A percentile compares a stretch with the other conserved stretches of the same genome.
phyloP scores from a whole-genome alignment of 2,797 vertebrate genomes.

The Antennarius maculatus region DNA sequence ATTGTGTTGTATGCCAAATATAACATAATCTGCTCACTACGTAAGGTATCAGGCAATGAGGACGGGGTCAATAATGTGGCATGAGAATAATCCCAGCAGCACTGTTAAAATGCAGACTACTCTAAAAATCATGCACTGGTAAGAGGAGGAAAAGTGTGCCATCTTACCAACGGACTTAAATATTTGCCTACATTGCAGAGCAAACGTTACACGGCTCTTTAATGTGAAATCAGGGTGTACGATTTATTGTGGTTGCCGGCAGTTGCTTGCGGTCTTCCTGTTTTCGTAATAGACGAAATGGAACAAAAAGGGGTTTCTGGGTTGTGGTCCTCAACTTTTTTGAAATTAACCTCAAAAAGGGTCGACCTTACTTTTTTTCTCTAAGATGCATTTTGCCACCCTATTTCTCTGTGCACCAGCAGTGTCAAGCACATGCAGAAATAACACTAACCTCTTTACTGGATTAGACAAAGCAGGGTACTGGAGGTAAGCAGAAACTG shows the following conservation, averaged over 20 bases:
- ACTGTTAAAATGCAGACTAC: conserved; percentile 20
- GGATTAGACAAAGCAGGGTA: conserved; percentile 59
- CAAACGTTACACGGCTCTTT: conserved; percentile 65
- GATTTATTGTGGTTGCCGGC: conserved; percentile 75
- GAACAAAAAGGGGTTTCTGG: conserved; percentile 83
- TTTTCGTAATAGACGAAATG: conserved; percentile 75
- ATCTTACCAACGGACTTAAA: conserved; percentile 57
- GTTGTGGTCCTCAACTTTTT: conserved; percentile 76
- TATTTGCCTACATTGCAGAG: conserved; percentile 59
- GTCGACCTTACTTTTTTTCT: conserved; percentile 66
- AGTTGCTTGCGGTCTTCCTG: conserved; percentile 85
- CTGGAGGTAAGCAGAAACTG: conserved; percentile 68
- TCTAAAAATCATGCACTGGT: conserved; percentile 48
- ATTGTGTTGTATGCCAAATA: conserved; percentile 26
- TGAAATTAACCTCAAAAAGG: conserved; percentile 54
- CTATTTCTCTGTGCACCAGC: conserved; percentile 65
- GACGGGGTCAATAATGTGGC: conserved; percentile 21
- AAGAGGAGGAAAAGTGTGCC: conserved; percentile 64
- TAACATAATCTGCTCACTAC: conserved; percentile 16
- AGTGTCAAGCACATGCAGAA: conserved; percentile 67
- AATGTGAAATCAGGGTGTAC: conserved; percentile 74
- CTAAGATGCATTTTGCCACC: conserved; percentile 42
- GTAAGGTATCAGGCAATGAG: conserved; percentile 24
- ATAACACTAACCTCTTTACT: conserved; percentile 71
- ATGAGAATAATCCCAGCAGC: conserved; percentile 36